phyloP scores from a whole-genome alignment of 2,113 vertebrate genomes.

The Chaenogobius annularis region DNA sequence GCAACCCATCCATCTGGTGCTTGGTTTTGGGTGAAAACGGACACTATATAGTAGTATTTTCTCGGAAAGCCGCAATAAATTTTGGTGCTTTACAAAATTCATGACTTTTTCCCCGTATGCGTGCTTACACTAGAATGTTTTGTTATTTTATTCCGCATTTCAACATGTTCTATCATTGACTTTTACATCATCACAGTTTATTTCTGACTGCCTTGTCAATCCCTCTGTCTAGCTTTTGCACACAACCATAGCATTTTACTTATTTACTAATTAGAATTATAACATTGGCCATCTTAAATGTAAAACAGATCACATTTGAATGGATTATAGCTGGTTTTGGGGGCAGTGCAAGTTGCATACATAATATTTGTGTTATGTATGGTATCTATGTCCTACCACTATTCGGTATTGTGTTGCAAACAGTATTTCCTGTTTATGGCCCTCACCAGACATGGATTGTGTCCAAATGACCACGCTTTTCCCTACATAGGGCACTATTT shows the following conservation, averaged over 20 bases:
- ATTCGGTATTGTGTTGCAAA: background rate
- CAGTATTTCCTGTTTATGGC: background rate
- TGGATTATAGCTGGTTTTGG: constrained; percentile 35
- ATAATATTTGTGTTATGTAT: too few relatives aligned
- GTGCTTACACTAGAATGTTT: constrained; percentile 10
- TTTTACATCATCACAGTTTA: constrained; percentile 53
- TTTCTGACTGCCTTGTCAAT: constrained; percentile 46
- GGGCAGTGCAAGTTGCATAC: constrained; percentile 31
- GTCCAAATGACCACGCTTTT: too few relatives aligned
- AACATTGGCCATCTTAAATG: constrained; percentile 35
- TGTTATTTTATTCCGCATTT: constrained; percentile 44
- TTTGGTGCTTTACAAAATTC: constrained; percentile 44
- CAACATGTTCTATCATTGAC: constrained; percentile 18
- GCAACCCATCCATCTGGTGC: constrained; percentile 50
- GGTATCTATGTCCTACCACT: too few relatives aligned
- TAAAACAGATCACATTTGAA: constrained; percentile 49
- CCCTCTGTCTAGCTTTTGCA: constrained; percentile 40
- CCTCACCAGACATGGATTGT: background rate
- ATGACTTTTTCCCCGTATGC: constrained; percentile 25
- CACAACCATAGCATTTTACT: constrained; percentile 50
- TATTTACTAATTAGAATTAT: constrained; percentile 39
- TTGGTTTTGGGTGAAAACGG: constrained; percentile 50
- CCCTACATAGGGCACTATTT: too few relatives aligned
- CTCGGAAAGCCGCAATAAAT: constrained; percentile 48
- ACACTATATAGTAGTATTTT: constrained; percentile 62